phyloP scores from a whole-genome alignment of 2,797 vertebrate species.

The Bovichtus variegatus region DNA sequence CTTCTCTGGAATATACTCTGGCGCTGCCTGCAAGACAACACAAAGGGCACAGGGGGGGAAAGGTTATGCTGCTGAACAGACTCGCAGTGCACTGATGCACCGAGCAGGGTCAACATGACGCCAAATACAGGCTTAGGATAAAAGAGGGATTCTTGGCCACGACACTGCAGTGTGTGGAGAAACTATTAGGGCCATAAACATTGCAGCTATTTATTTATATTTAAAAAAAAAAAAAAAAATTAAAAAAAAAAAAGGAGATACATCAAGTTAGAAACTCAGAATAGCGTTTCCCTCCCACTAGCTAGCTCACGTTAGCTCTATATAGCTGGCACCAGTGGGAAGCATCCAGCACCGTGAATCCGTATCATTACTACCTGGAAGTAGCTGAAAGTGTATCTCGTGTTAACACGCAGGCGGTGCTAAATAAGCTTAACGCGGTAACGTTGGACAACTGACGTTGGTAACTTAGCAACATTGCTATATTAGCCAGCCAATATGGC shows the following conservation, averaged over 20 bases:
- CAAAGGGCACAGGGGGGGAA: slow-evolving; percentile 50
- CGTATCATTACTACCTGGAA: accelerated
- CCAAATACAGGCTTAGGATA: no score
- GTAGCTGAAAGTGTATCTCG: accelerated
- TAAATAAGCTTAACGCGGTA: background rate
- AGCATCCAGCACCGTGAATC: background rate
- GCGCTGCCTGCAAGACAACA: slow-evolving; percentile 85
- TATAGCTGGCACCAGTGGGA: background rate
- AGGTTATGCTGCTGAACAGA: slow-evolving; percentile 30
- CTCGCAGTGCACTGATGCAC: background rate
- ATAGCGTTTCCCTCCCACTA: background rate
- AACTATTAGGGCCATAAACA: no score
- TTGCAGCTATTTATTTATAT: no score
- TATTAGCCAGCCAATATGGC: slow-evolving; percentile 42
- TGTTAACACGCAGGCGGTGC: no score
- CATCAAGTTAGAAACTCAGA: background rate
- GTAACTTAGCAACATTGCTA: slow-evolving; percentile 18
- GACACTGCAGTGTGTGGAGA: background rate
- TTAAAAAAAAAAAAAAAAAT: no score
- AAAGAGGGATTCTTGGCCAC: background rate
- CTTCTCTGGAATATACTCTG: slow-evolving; percentile 99
- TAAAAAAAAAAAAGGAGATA: background rate
- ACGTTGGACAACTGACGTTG: background rate
- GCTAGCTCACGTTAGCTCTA: background rate
- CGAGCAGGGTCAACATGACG: no score